Evolutionary conservation across 2,797 vertebrate species (phyloP), one percentile per base, ranked within the genome.

Genomic region (Dipus sagitta): DNA sequence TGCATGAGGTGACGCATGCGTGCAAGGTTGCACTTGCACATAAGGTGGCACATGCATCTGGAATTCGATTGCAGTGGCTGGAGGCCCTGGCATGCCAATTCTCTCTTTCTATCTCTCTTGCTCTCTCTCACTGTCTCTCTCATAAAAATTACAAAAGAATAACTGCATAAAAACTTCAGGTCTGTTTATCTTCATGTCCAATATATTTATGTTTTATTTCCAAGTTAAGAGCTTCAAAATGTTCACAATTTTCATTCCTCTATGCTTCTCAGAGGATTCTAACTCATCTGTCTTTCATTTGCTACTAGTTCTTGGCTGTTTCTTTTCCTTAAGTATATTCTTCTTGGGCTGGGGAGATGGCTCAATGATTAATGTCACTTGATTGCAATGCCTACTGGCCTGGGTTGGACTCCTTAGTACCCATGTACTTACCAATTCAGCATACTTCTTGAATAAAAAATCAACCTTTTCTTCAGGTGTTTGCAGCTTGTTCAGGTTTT

Each of bases 401-500:
- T 47, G 47, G 47, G 47, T 47, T 47, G 8, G 47, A 47, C 11
- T 47, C 47, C 47, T 47, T 11, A 47, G 47, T 47, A 47, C 6
- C 47, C 47, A 47, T 47, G 47, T 10, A 47, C 96, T 99, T 98
- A 99, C 99, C 99, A 99, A 94, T 86, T 99, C 99, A 30, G 98
- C 98, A 38, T 99, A 99, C 96, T 99, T 99, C 97, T 98, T 98
- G 94, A 99, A 97, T 95, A 99, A 96, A 42, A 98, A 96, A 23
- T 99, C 98, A 91, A 99, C 96, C 96, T 99, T 99, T 93, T 99
- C 98, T 95, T 99, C 99, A 15, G 99, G 97, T 30, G 99, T 98
- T 26, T 96, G 97, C 86, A 99, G 79, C 88, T 98, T 98, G 86
- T 98, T 99, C 97, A 99, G 97, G 93, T 97, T 99, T 97, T 99